A percentile compares a stretch with the other conserved stretches of the same genome.
Conservation (phyloP, 2,888 invertebrate genomes). For the Barypeithes pellucidus region DNA sequence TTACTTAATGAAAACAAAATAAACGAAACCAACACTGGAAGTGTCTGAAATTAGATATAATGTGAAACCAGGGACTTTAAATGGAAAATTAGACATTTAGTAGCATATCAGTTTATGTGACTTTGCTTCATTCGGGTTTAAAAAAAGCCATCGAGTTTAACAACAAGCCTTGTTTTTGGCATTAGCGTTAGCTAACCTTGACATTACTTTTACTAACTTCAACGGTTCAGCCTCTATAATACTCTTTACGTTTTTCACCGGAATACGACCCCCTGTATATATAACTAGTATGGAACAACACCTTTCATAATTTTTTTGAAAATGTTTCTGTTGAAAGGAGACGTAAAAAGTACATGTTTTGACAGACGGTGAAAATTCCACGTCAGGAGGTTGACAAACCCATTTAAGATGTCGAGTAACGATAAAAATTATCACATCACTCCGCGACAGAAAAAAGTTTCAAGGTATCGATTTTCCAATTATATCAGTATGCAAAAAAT, state of each 20-base stretch:
- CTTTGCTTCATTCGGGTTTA: too few species aligned
- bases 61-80: background rate
- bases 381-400: background rate
- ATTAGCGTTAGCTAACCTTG: too few species aligned
- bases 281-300: too few species aligned
- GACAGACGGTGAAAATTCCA: background rate
- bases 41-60: background rate
- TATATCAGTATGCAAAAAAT: background rate
- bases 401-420: background rate
- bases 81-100: background rate
- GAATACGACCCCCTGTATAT: too few species aligned
- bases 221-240: too few species aligned
- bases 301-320: too few species aligned
- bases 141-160: too few species aligned
- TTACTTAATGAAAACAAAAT: background rate
- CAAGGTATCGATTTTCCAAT: slow-evolving; percentile 2
- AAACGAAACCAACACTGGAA: background rate
- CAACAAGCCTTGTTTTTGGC: too few species aligned
- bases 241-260: too few species aligned
- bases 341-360: slow-evolving; percentile 1
- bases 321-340: too few species aligned
- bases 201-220: too few species aligned
- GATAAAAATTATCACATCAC: slow-evolving; percentile 15
- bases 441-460: background rate
- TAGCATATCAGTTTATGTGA: too few species aligned